phyloP scores from a whole-genome alignment of 2,113 vertebrate species.

The Pseudolaguvia tuberculata region DNA sequence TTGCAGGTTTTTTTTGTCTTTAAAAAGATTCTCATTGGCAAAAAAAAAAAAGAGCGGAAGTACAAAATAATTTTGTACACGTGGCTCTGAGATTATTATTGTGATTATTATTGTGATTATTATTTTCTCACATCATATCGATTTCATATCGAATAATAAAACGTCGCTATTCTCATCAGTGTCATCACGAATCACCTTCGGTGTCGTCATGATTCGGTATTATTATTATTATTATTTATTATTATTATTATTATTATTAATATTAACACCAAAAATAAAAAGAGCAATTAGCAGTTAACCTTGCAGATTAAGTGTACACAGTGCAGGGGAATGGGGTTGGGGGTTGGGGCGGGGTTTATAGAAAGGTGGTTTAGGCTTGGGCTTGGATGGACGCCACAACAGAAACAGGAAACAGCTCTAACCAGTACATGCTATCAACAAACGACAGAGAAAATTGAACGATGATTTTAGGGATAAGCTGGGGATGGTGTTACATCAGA shows the following conservation, averaged over 20 bases:
- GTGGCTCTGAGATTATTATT: conserved; percentile 54
- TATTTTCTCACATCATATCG: conserved; percentile 59
- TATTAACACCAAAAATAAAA: conserved; percentile 71
- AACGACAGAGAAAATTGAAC: conserved; percentile 66
- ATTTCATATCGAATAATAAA: conserved; percentile 67
- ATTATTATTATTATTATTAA: conserved; percentile 67
- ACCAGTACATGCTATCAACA: conserved; percentile 80
- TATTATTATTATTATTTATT: too few relatives aligned
- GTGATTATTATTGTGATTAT: conserved; percentile 40
- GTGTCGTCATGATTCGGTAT: too few relatives aligned
- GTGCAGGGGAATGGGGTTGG: conserved; percentile 52
- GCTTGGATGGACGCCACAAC: conserved; percentile 65
- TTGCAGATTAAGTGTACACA: conserved; percentile 76
- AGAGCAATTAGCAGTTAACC: conserved; percentile 69
- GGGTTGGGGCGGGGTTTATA: conserved; percentile 15
- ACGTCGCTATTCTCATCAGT: conserved; percentile 62
- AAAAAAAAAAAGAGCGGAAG: conserved; percentile 71
- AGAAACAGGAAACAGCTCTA: conserved; percentile 75
- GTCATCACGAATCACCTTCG: too few relatives aligned
- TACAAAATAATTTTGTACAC: conserved; percentile 67
- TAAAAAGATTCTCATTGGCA: conserved; percentile 71
- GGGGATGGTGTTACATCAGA: conserved; percentile 31
- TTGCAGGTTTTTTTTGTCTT: conserved; percentile 55
- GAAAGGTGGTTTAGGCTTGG: conserved; percentile 5
- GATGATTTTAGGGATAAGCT: conserved; percentile 43